Base-by-base conservation (phyloP, 2,888 invertebrate species). In the Athripsodes cinereus region DNA sequence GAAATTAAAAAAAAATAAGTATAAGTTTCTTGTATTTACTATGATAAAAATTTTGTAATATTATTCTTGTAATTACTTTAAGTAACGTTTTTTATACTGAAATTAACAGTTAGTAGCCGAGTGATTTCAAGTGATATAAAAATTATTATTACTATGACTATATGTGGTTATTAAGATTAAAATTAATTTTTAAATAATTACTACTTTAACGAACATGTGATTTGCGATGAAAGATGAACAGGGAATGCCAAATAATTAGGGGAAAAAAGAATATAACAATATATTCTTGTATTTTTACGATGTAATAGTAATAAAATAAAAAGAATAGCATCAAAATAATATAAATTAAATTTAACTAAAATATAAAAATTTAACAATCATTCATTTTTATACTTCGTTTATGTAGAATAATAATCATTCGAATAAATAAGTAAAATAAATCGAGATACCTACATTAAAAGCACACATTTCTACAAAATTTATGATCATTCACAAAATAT, bases 81-180 rank as follows among this genome's bases (percentile, higher is more conserved):
- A 55, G 48, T 20, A 40, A 53, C 11, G 47, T 58, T 62, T 62
- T 62, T 55, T 59, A 59, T 57, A 58, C 54, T 57, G 56, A 55
- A 60, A 56, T 44, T 62, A 60, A 62, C 55, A 35, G 52, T 52
- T 60, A 60, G 59, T 52, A 56, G 53, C 62, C 58, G 62, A 22
- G 61, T 61, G 62, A 63, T 63, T 61, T 57, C 60, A 61, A 60
- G 62, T 63, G 62, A 63, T 63, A 63, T 59, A 59, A 57, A 61
- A 60, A 26, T 6, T 26, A 26, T 26, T 26, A 26, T 3, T 26
- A 26, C 10, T 26, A n/a, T 51, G 50, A 57, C 22, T 35, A 20
- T 48, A 48, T 47, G 34, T 52, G 44, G 55, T 55, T 22, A 31
- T 62, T 49, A 54, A 60, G 47, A 53, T 26, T 26, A 6, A 26